These are phyloP conservation scores for Malurus leucopterus DNA, from an alignment of 2,797 vertebrate genomes.

Conservation along the genomic window DNA sequence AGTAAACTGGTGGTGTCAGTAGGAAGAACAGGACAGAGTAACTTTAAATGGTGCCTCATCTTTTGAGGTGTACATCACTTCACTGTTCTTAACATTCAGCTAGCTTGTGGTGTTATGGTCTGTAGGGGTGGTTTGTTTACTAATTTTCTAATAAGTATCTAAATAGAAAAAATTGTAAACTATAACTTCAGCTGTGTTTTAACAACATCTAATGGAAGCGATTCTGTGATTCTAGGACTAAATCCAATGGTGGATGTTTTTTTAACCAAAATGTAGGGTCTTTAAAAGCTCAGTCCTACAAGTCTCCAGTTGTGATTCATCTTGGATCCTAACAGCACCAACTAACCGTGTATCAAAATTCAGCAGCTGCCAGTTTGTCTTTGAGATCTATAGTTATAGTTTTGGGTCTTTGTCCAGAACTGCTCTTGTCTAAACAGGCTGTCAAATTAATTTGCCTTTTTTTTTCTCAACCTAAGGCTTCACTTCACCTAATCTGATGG, in stretches of 20 bases:
- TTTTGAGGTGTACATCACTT: constrained; percentile 6
- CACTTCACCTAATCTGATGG: not conserved
- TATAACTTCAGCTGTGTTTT: not conserved
- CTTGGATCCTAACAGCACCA: not conserved
- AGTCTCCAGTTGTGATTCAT: not conserved
- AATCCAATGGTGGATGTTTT: not conserved
- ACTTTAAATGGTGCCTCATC: constrained; percentile 14
- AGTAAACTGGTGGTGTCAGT: constrained; percentile 74
- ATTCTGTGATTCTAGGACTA: not conserved
- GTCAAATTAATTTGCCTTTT: not conserved
- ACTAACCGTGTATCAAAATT: not conserved
- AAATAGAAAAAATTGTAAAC: not conserved
- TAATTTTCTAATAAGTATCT: not conserved
- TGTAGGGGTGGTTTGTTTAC: not conserved
- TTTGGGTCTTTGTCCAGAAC: not conserved
- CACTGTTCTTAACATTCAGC: not conserved
- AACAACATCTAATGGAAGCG: not conserved
- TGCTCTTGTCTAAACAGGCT: not conserved
- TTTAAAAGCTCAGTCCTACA: not conserved
- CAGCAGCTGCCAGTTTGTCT: not conserved
- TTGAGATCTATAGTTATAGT: not conserved
- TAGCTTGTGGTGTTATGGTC: constrained; percentile 6
- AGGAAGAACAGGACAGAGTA: constrained; percentile 59
- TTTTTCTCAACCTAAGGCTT: not conserved
- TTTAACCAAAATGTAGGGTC: not conserved